phyloP scores from a whole-genome alignment of 2,888 invertebrate species.

The Lithophane ornitopus region DNA sequence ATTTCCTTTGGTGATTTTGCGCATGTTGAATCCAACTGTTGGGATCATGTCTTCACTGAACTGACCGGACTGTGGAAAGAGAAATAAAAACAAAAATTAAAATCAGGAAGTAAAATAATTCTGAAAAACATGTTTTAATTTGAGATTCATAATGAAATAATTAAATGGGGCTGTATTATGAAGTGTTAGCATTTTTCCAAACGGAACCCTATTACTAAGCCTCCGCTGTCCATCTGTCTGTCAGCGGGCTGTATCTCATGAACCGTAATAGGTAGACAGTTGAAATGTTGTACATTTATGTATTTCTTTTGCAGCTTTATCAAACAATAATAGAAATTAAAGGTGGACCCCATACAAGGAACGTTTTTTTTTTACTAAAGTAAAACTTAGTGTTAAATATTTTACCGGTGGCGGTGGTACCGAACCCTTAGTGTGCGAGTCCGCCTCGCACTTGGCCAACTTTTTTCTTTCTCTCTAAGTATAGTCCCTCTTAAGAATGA shows the following conservation, averaged over 20 bases:
- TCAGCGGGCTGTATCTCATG: not conserved
- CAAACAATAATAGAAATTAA: not conserved
- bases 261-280: not conserved
- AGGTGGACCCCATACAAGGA: no score
- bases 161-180: not conserved
- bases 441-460: no score
- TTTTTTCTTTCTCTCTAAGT: no score
- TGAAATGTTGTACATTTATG: not conserved
- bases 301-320: not conserved
- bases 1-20: slow-evolving; percentile 99
- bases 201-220: not conserved
- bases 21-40: slow-evolving; percentile 99
- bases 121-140: not conserved
- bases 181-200: not conserved
- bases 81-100: slow-evolving; percentile 8
- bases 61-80: slow-evolving; percentile 96
- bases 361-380: no score
- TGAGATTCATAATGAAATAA: not conserved
- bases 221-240: not conserved
- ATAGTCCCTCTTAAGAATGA: no score
- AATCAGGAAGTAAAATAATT: not conserved
- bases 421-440: no score
- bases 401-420: no score
- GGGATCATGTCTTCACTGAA: slow-evolving; percentile 99
- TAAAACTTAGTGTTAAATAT: no score